Evolutionary conservation across 2,113 vertebrate genomes (phyloP).

Genomic region (Zapornia atra): DNA sequence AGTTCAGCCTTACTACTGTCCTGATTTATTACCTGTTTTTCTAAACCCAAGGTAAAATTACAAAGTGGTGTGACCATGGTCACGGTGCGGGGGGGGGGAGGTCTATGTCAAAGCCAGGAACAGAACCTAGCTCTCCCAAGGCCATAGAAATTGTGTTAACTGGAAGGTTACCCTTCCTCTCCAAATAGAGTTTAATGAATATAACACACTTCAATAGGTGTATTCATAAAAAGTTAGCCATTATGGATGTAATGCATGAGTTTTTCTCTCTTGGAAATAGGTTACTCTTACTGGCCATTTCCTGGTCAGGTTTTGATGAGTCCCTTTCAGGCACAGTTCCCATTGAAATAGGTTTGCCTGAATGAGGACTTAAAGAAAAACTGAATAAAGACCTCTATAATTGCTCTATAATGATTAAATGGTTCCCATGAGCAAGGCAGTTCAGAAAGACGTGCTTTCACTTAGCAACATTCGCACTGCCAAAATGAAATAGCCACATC

Average conservation of each 20-base stretch:
- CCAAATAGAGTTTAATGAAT: slow-evolving; percentile 60
- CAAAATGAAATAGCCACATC: slow-evolving; percentile 52
- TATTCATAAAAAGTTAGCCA: slow-evolving; percentile 60
- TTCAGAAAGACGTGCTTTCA: slow-evolving; percentile 66
- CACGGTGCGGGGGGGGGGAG: not conserved
- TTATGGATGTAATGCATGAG: slow-evolving; percentile 62
- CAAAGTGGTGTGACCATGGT: accelerated
- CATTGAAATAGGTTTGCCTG: slow-evolving; percentile 68
- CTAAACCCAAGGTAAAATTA: slow-evolving; percentile 19
- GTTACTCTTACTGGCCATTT: slow-evolving; percentile 68
- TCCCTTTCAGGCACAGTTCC: slow-evolving; percentile 62
- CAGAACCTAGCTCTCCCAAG: not conserved
- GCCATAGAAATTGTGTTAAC: slow-evolving; percentile 48
- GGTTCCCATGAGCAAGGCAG: slow-evolving; percentile 68
- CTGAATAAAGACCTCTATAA: slow-evolving; percentile 67
- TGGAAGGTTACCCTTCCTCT: slow-evolving; percentile 61
- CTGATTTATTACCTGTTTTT: not conserved
- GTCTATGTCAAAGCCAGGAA: not conserved
- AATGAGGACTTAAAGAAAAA: slow-evolving; percentile 67
- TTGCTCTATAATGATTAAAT: slow-evolving; percentile 72
- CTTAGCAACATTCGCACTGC: slow-evolving; percentile 57
- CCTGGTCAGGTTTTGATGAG: slow-evolving; percentile 71
- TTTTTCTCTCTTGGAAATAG: slow-evolving; percentile 69
- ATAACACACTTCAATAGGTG: slow-evolving; percentile 68
- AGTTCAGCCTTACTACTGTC: not conserved